Evolutionary conservation across 1,140 invertebrate species (phyloP).

Genomic region (Ceratina japonica): DNA sequence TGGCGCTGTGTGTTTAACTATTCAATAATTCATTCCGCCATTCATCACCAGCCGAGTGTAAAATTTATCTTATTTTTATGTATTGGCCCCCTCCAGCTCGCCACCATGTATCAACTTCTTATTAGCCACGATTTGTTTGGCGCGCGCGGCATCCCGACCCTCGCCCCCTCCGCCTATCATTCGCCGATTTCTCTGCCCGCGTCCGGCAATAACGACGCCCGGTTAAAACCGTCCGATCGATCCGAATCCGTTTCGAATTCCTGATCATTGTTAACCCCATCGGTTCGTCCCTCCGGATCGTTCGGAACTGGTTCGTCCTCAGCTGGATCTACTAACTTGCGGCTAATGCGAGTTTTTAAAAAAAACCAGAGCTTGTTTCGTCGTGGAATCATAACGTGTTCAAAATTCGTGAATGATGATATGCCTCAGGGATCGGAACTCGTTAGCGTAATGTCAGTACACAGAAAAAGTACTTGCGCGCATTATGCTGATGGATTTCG

Average conservation of each 20-base stretch:
- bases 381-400: too few relatives aligned
- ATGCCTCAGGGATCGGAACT: not conserved
- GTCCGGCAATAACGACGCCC: slow-evolving; percentile 22
- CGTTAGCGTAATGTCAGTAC: not conserved
- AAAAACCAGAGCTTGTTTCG: not conserved
- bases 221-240: slow-evolving; percentile 8
- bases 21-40: slow-evolving; percentile 74
- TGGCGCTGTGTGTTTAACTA: slow-evolving; percentile 72
- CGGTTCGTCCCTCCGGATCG: not conserved
- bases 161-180: slow-evolving; percentile 9
- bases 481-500: not conserved
- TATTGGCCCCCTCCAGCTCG: slow-evolving; percentile 68
- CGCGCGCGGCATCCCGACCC: slow-evolving; percentile 56
- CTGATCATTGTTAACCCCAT: not conserved
- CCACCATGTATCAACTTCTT: slow-evolving; percentile 71
- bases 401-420: too few relatives aligned
- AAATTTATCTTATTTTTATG: slow-evolving; percentile 75
- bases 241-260: slow-evolving; percentile 1
- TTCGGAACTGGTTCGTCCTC: not conserved
- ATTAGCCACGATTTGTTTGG: slow-evolving; percentile 72
- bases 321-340: too few relatives aligned
- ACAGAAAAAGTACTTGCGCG: not conserved
- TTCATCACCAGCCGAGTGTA: slow-evolving; percentile 72
- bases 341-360: not conserved
- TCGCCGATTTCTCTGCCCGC: slow-evolving; percentile 35